phyloP scores from a whole-genome alignment of 2,797 vertebrate genomes.

The Eleutherodactylus coqui region DNA sequence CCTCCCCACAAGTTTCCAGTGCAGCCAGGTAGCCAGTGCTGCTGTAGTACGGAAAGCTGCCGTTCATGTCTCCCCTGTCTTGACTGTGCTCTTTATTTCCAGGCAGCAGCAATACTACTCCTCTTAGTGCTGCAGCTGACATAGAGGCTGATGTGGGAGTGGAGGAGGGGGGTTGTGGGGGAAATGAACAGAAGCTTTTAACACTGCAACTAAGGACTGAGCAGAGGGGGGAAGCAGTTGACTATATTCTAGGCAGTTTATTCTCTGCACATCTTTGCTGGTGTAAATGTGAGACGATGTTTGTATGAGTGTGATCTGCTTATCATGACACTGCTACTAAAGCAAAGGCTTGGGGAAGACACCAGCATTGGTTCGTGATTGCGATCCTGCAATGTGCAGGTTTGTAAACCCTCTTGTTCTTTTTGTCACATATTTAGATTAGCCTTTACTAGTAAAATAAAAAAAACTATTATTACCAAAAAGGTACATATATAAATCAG shows the following conservation, averaged over 20 bases:
- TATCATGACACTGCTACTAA: background rate
- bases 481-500: background rate
- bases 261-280: slow-evolving; percentile 7
- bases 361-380: background rate
- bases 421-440: background rate
- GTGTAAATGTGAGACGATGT: slow-evolving; percentile 8
- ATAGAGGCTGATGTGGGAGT: slow-evolving; percentile 62
- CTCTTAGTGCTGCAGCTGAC: slow-evolving; percentile 58
- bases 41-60: slow-evolving; percentile 44
- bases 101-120: slow-evolving; percentile 53
- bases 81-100: slow-evolving; percentile 48
- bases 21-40: slow-evolving; percentile 25
- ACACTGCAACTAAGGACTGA: slow-evolving; percentile 53
- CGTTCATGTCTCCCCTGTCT: slow-evolving; percentile 51
- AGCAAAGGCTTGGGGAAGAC: background rate
- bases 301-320: background rate
- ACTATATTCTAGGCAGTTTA: slow-evolving; percentile 27
- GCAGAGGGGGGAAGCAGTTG: slow-evolving; percentile 46
- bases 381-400: background rate
- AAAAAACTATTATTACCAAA: background rate
- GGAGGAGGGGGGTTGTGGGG: slow-evolving; percentile 48
- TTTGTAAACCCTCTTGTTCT: background rate
- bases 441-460: background rate
- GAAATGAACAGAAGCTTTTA: slow-evolving; percentile 57
- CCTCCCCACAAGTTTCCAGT: slow-evolving; percentile 15